Percentiles rank a stretch among this genome's conserved stretches.
These are phyloP conservation scores for Bungarus multicinctus DNA, from an alignment of 2,113 vertebrate genomes.

Conservation along the genomic window DNA sequence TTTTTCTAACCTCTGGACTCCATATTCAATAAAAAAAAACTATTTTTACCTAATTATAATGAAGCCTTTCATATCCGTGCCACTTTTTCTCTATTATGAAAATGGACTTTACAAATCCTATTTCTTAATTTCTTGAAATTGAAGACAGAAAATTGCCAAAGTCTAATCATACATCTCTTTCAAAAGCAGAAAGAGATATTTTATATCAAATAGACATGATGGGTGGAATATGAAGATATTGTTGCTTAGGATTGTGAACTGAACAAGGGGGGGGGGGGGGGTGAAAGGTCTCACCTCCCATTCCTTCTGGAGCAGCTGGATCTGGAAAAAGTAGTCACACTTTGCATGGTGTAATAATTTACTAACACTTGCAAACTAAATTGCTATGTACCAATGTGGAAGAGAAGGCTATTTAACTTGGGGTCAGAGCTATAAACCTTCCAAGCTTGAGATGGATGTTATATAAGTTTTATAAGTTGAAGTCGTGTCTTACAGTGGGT, in stretches of 20 bases:
- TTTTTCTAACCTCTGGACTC: background rate
- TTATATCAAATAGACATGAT: background rate
- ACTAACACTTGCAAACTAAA: background rate
- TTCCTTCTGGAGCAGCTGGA: background rate
- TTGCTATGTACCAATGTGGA: background rate
- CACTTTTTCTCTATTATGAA: background rate
- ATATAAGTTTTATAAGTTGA: background rate
- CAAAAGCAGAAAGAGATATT: background rate
- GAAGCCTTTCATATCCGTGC: background rate
- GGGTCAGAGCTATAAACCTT: background rate
- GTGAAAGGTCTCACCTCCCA: background rate
- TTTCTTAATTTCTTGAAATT: background rate
- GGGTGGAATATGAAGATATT: background rate
- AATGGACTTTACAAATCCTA: background rate
- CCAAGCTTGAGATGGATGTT: background rate
- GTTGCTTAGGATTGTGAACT: background rate
- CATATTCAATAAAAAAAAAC: background rate
- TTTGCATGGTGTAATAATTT: background rate
- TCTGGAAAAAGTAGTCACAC: background rate
- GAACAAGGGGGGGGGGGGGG: background rate
- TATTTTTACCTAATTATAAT: background rate
- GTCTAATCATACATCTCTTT: background rate
- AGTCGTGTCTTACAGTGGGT: background rate
- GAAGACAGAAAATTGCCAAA: background rate
- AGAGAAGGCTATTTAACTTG: background rate